Evolutionary conservation across 2,797 vertebrate species (phyloP), one percentile per base, ranked within the genome.

Genomic region (Phoebastria nigripes): DNA sequence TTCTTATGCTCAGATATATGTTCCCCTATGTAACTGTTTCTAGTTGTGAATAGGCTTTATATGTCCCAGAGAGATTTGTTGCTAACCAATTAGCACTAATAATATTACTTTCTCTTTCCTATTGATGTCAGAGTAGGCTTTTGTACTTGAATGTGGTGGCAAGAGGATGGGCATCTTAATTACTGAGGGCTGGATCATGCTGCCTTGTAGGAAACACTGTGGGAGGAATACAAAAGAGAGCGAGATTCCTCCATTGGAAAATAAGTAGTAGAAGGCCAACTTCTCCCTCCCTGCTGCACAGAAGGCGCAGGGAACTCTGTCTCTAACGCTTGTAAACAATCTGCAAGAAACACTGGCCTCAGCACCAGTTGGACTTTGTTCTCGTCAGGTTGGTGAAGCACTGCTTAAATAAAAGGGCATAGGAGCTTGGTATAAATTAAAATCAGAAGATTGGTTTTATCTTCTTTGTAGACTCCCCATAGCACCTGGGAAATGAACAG

Each of bases 101-200:
- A 91, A 61, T 88, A 89, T 76, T 89, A 86, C 42, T 92, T 95
- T 84, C 47, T 80, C 22, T 89, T 94, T 92, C 76, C 67, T 80
- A 16, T 59, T 95, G 74, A 80, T 94, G 84, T 92, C 76, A 88
- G 41, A 80, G 61, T 82, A 65, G 49, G 76, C 54, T 91, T 92
- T 88, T 85, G 61, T 93, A 73, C 52, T 92, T 93, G 33, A 95
- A 92, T 78, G 19, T 52, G 9, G 65, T 93, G 79, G 91, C 82
- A 94, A 93, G 82, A 94, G 72, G 35, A 87, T 70, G 70, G 54
- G 37, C 65, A 80, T 81, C 72, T 90, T 88, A 91, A 92, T 96
- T 95, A 87, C 31, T 37, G 56, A 52, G 47, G 26, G 58, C 61
- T 89, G 78, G 86, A 66, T 92, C 20, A 7, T 82, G 17, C 62